A percentile compares a stretch with the other conserved stretches of the same genome.
phyloP scores from a whole-genome alignment of 2,797 vertebrate genomes.

The Sciurus carolinensis region DNA sequence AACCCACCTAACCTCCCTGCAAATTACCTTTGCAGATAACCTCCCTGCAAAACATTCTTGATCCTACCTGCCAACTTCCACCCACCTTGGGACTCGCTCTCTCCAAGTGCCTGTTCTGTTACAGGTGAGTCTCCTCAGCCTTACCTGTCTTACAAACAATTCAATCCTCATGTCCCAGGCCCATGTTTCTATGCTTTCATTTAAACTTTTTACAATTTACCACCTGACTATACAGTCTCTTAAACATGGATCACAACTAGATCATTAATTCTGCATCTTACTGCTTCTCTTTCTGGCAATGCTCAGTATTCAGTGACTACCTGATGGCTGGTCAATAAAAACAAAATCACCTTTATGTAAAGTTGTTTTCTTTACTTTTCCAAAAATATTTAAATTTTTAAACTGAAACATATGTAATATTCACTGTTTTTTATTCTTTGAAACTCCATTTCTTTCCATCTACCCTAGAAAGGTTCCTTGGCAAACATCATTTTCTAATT shows the following conservation, averaged over 20 bases:
- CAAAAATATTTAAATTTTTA: slow-evolving; percentile 3
- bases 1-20: background rate
- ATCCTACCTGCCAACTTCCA: too few species aligned
- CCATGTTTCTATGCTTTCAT: background rate
- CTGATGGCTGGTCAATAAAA: slow-evolving; percentile 15
- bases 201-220: background rate
- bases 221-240: background rate
- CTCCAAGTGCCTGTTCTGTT: background rate
- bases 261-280: background rate
- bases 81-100: background rate
- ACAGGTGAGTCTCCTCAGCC: background rate
- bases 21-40: background rate
- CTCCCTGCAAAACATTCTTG: too few species aligned
- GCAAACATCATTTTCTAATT: slow-evolving; percentile 13
- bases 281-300: background rate
- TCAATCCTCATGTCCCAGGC: background rate
- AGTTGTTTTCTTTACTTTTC: background rate
- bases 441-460: background rate
- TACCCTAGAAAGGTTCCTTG: background rate
- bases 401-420: background rate
- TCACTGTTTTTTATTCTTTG: slow-evolving; percentile 27
- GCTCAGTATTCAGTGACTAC: background rate
- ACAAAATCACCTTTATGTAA: background rate
- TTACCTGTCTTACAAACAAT: background rate
- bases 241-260: background rate